phyloP scores from a whole-genome alignment of 2,888 invertebrate genomes.

The Belgica antarctica region DNA sequence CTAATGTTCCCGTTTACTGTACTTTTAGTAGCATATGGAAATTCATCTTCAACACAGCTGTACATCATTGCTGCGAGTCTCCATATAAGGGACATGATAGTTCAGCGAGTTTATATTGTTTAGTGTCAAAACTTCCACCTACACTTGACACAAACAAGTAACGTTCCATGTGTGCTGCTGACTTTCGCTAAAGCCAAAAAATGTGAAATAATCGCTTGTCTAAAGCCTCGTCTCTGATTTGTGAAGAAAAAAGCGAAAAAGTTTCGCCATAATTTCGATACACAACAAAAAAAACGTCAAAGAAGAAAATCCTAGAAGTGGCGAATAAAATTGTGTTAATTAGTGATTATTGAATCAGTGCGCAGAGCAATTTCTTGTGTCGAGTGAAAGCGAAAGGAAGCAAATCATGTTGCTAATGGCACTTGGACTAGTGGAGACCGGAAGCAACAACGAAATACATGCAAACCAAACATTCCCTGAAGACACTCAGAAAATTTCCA shows the following conservation, averaged over 20 bases:
- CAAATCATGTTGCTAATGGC: conserved; percentile 25
- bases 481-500: conserved; percentile 11
- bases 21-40: conserved; percentile 37
- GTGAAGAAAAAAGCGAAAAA: neutral
- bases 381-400: neutral
- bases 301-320: neutral
- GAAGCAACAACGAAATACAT: neutral
- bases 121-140: conserved; percentile 14
- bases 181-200: neutral
- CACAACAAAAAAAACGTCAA: too few relatives aligned
- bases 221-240: neutral
- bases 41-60: neutral
- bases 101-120: too few relatives aligned
- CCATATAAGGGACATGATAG: conserved; percentile 9
- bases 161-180: neutral
- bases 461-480: conserved; percentile 21
- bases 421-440: conserved; percentile 31
- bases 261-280: too few relatives aligned
- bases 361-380: neutral
- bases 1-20: conserved; percentile 30
- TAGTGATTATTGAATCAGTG: conserved; percentile 14
- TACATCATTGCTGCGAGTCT: neutral
- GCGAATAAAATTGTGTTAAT: conserved; percentile 22
- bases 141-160: neutral
- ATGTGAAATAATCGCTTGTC: neutral